These are phyloP conservation scores for Piscicola geometra DNA, from an alignment of 2,888 invertebrate species.

Conservation along the genomic window DNA sequence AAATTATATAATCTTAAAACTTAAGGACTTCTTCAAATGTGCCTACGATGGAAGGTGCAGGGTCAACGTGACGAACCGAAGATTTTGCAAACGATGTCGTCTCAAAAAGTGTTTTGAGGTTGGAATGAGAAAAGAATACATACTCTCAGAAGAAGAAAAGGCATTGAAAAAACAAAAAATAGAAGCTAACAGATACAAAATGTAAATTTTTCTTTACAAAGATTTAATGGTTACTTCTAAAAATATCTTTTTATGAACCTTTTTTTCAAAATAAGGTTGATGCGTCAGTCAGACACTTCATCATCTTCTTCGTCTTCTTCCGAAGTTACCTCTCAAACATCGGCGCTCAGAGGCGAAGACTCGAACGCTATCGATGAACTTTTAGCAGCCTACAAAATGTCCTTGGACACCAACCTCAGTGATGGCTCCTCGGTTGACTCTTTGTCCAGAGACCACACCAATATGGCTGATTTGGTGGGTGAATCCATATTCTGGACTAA, in stretches of 20 bases:
- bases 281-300: constrained; percentile 35
- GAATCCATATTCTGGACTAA: not conserved
- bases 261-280: constrained; percentile 14
- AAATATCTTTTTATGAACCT: not conserved
- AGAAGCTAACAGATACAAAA: constrained; percentile 70
- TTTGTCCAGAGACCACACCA: constrained; percentile 39
- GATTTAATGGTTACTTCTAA: not conserved
- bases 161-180: constrained; percentile 74
- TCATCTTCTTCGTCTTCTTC: constrained; percentile 11
- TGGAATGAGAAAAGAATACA: constrained; percentile 96
- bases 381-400: constrained; percentile 51
- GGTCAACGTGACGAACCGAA: constrained; percentile 82
- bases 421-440: constrained; percentile 43
- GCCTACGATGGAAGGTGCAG: constrained; percentile 88
- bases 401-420: constrained; percentile 50
- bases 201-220: not conserved
- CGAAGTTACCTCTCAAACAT: constrained; percentile 39
- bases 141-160: constrained; percentile 90
- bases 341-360: constrained; percentile 46
- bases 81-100: constrained; percentile 94
- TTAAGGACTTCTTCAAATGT: constrained; percentile 73
- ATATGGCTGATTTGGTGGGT: constrained; percentile 51
- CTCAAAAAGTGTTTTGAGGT: constrained; percentile 86
- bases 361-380: constrained; percentile 51
- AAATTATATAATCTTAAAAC: no score